Base-by-base conservation (phyloP, 2,113 vertebrate genomes). In the Aegypius monachus region DNA sequence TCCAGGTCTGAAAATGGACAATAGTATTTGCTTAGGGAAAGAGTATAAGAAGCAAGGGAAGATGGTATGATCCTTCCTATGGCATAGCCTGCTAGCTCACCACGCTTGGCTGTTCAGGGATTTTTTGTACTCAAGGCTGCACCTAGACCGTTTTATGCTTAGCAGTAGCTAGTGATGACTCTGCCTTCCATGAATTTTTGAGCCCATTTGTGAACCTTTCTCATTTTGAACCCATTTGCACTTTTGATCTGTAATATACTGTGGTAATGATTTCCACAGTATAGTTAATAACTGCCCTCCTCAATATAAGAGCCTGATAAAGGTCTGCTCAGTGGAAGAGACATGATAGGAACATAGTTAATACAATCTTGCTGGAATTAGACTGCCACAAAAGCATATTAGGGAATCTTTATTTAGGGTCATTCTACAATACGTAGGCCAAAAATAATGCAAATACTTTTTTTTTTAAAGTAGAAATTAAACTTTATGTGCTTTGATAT, bases 51-150 rank as follows among this genome's bases (percentile, higher is more conserved):
- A 80, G 15, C 19, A 70, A 53, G 31, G 34, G 48, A 19, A 65
- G 36, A 38, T 11, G 19, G 47, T n/a, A 2, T 23, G 42, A 38
- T 65, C 19, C 55, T 70, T 70, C 31, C 72, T 8, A 7, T 11
- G 61, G 34, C 9, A 19, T 4, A 43, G 26, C 52, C 40, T 55
- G 50, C n/a, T 29, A 32, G 16, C 27, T 79, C n/a, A 53, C 40
- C 3, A 2, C 1, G 1, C 15, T 21, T 4, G 0, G 53, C n/a
- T 74, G 3, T 17, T 61, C 5, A 22, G 63, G 67, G 45, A 16
- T 45, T 47, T 71, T 72, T 42, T 26, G 19, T 34, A 15, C 52
- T 72, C 13, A 15, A 23, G 65, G 36, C 31, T 45, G 21, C 27
- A 40, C 10, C 27, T 61, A 43, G n/a, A 38, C 23, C 12, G 7